Base-by-base conservation (phyloP, 2,888 invertebrate species). In the Ectemnius cavifrons region DNA sequence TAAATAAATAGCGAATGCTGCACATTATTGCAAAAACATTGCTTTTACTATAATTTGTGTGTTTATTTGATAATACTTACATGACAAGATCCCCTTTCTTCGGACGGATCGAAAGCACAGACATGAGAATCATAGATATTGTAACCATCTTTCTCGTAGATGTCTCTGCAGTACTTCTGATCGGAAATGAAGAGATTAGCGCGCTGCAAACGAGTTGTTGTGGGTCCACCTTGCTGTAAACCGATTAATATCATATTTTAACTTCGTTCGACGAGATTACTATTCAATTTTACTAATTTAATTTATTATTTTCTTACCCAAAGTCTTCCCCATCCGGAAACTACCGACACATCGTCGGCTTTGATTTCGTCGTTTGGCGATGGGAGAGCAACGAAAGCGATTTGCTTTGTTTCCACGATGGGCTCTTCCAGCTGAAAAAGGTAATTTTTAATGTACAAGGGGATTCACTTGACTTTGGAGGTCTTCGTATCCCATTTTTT, bases 131-230 rank as follows among this genome's bases (percentile, higher is more conserved):
- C 27, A 27, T 81, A 58, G 20, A 85, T 71, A 5, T 28, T 47
- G 47, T 74, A 61, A 13, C 65, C 64, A 18, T 20, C 46, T 1
- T 6, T 14, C 1, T 6, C 13, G 52, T 84, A 85, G 23, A 59
- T 52, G 4, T 72, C 8, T 16, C 86, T 88, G 82, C 94, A 94
- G 0, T 88, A 75, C 1, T 89, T 83, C 3, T 92, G 91, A 79
- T 91, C 93, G 6, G 93, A 92, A 84, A 92, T 92, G 0, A 93
- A 92, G 0, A 94, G 92, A 47, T 92, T 81, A 0, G 92, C 93
- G 69, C 90, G 92, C 77, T 94, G 93, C 49, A 92, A 81, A 84
- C 87, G 84, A 13, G 69, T 77, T 5, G 86, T 77, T 13, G 71
- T 71, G 0, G 60, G 18, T 46, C 87, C 89, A 11, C 83, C 85